Evolutionary conservation across 2,113 vertebrate species (phyloP).

Genomic region (Scortum barcoo): DNA sequence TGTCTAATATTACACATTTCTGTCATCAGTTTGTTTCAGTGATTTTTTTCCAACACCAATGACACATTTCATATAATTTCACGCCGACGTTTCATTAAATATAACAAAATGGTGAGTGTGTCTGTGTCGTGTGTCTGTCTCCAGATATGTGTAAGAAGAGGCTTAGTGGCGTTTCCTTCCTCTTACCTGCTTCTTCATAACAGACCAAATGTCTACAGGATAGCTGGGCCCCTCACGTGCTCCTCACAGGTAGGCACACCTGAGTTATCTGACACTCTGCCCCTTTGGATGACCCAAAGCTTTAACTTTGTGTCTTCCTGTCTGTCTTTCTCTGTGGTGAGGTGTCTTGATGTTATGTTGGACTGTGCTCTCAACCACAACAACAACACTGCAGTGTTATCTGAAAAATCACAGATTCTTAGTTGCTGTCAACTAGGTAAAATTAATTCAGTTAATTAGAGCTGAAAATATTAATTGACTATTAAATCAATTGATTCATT

Average conservation of each 20-base stretch:
- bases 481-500: too few relatives aligned
- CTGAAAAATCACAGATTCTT: neutral
- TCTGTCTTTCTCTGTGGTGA: neutral
- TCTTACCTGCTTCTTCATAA: conserved; percentile 70
- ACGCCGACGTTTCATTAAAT: neutral
- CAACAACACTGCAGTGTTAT: neutral
- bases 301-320: neutral
- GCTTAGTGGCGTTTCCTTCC: conserved; percentile 78
- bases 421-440: too few relatives aligned
- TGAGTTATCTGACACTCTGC: neutral
- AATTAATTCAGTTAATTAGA: neutral
- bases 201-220: conserved; percentile 72
- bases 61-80: neutral
- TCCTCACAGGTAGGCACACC: conserved; percentile 84
- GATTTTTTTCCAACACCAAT: neutral
- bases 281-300: neutral
- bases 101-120: neutral
- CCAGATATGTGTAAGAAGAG: conserved; percentile 86
- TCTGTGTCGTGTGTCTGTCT: conserved; percentile 14
- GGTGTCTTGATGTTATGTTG: too few relatives aligned
- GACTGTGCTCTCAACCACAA: neutral
- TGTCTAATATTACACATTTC: too few relatives aligned
- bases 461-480: too few relatives aligned
- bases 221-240: conserved; percentile 63
- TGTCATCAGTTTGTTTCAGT: neutral